Conservation (phyloP, 2,888 invertebrate genomes). For the Torymus aiolomorphi region DNA sequence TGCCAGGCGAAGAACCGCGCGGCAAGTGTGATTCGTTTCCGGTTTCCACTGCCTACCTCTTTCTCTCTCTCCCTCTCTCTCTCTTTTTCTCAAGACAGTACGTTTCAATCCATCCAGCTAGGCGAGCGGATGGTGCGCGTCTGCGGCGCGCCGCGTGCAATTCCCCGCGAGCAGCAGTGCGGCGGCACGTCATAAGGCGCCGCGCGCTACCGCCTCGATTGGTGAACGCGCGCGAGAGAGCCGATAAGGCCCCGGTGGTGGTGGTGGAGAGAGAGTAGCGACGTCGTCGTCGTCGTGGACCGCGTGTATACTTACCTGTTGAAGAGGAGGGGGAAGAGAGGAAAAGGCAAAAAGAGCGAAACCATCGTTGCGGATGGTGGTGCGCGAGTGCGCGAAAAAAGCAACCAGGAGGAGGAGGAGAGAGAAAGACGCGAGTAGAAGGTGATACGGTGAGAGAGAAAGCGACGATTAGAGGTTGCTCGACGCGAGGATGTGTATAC, state of each 20-base stretch:
- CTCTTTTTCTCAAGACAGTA: background rate
- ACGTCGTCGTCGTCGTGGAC: constrained; percentile 1
- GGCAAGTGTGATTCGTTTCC: constrained; percentile 44
- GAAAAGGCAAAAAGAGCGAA: constrained; percentile 23
- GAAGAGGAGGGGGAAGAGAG: background rate
- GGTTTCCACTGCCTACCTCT: constrained; percentile 18
- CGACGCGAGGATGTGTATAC: no score
- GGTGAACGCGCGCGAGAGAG: constrained; percentile 50
- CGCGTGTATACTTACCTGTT: background rate
- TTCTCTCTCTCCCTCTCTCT: constrained; percentile 23
- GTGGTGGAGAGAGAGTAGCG: constrained; percentile 9
- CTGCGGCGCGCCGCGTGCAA: constrained; percentile 66
- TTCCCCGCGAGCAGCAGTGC: constrained; percentile 61
- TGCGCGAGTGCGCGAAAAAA: no score
- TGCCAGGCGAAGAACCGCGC: constrained; percentile 39
- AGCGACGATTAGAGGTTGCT: constrained; percentile 43
- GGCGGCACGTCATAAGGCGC: constrained; percentile 59
- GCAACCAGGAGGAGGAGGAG: no score
- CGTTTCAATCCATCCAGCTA: constrained; percentile 70
- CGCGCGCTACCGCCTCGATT: constrained; percentile 59
- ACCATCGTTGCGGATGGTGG: background rate
- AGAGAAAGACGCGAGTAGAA: no score
- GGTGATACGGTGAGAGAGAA: constrained; percentile 34
- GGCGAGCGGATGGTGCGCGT: constrained; percentile 74
- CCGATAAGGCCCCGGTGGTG: constrained; percentile 23